phyloP scores from a whole-genome alignment of 2,113 vertebrate species.

The Mormyrus iriodes region DNA sequence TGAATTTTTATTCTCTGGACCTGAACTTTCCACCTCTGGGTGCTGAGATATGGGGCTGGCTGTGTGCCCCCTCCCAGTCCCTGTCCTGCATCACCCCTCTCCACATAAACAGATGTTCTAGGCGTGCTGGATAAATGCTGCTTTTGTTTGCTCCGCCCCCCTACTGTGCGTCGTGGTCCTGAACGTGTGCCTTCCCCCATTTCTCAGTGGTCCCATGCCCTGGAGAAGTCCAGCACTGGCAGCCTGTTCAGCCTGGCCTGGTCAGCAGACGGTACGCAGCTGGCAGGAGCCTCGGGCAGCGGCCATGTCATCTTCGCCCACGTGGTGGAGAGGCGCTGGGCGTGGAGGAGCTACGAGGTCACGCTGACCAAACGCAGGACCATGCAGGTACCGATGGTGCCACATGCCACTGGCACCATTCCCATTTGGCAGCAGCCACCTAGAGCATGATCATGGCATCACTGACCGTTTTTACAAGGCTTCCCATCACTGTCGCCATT shows the following conservation, averaged over 20 bases:
- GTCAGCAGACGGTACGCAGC: slow-evolving; percentile 88
- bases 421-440: background rate
- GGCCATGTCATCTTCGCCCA: slow-evolving; percentile 95
- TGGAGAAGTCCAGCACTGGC: slow-evolving; percentile 92
- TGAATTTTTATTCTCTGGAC: background rate
- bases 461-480: background rate
- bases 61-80: background rate
- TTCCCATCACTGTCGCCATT: background rate
- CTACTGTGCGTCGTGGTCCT: background rate
- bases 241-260: slow-evolving; percentile 85
- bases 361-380: slow-evolving; percentile 84
- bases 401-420: background rate
- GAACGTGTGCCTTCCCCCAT: background rate
- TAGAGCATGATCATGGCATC: background rate
- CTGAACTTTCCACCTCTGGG: background rate
- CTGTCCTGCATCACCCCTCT: background rate
- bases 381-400: slow-evolving; percentile 73
- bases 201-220: slow-evolving; percentile 84
- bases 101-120: background rate
- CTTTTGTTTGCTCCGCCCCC: background rate
- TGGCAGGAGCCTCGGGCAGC: slow-evolving; percentile 87
- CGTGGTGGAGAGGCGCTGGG: slow-evolving; percentile 87
- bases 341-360: slow-evolving; percentile 88
- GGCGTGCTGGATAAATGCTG: background rate
- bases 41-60: background rate